Conservation (phyloP, 2,888 invertebrate genomes). For the Ashinkailepas kermadecensis region DNA sequence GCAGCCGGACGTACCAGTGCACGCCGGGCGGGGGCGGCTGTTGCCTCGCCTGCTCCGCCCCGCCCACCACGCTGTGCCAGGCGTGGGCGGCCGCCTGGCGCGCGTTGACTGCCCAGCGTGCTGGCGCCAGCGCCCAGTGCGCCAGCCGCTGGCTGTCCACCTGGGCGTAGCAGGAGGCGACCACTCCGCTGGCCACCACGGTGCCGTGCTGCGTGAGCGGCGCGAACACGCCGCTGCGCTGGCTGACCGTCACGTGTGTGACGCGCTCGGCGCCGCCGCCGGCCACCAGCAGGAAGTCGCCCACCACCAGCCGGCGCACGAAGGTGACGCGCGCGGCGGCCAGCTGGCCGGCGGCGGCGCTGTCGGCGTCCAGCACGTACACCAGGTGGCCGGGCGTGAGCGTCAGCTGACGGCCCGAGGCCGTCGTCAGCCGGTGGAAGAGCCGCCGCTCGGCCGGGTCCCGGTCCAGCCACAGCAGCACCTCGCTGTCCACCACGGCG, state of each 20-base stretch:
- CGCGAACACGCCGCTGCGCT: constrained; percentile 71
- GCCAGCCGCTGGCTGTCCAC: constrained; percentile 76
- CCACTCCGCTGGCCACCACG: constrained; percentile 76
- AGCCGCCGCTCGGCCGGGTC: constrained; percentile 59
- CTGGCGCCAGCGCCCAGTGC: constrained; percentile 76
- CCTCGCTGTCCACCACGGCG: constrained; percentile 70
- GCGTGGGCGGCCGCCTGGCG: constrained; percentile 39
- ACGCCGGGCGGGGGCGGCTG: constrained; percentile 46
- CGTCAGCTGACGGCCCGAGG: constrained; percentile 62
- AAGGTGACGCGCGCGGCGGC: constrained; percentile 7
- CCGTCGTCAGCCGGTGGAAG: constrained; percentile 66
- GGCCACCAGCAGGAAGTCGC: constrained; percentile 40
- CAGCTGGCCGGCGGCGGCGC: constrained; percentile 40
- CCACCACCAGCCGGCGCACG: constrained; percentile 34
- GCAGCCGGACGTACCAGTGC: constrained; percentile 79
- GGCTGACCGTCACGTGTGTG: constrained; percentile 52
- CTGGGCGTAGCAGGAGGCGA: constrained; percentile 92
- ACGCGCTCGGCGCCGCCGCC: constrained; percentile 51
- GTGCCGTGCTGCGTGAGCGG: constrained; percentile 82
- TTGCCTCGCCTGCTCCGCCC: not conserved
- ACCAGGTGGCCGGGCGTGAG: constrained; percentile 81
- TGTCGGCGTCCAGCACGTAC: constrained; percentile 50
- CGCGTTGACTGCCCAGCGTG: constrained; percentile 43
- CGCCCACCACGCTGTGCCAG: constrained; percentile 33
- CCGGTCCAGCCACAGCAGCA: constrained; percentile 81